phyloP scores from a whole-genome alignment of 1,140 invertebrate genomes.

The Achroia grisella region DNA sequence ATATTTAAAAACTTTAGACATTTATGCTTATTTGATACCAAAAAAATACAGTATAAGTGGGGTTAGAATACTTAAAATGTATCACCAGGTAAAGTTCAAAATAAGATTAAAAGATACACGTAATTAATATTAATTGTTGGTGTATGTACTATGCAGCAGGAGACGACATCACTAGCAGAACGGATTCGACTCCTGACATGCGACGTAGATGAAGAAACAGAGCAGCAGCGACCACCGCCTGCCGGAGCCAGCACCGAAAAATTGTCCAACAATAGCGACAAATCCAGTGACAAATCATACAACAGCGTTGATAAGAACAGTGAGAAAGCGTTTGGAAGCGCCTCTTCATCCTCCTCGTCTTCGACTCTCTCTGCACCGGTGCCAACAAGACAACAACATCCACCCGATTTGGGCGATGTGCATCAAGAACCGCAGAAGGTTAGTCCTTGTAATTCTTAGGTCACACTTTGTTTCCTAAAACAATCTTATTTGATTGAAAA shows the following conservation, averaged over 20 bases:
- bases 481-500: too few relatives aligned
- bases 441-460: too few relatives aligned
- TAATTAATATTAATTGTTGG: not conserved
- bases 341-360: conserved; percentile 52
- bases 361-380: conserved; percentile 49
- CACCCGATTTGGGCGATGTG: conserved; percentile 53
- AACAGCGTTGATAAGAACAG: conserved; percentile 55
- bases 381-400: conserved; percentile 41
- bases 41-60: too few relatives aligned
- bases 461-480: too few relatives aligned
- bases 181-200: conserved; percentile 87
- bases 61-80: too few relatives aligned
- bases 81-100: too few relatives aligned
- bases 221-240: conserved; percentile 71
- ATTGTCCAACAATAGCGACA: conserved; percentile 53
- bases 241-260: conserved; percentile 64
- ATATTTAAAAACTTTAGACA: too few relatives aligned
- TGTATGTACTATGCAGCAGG: conserved; percentile 67
- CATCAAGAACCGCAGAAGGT: conserved; percentile 60
- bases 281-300: conserved; percentile 52
- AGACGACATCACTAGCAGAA: conserved; percentile 82
- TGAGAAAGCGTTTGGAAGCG: conserved; percentile 62
- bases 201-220: conserved; percentile 81
- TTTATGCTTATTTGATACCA: too few relatives aligned
- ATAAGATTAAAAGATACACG: too few relatives aligned